Evolutionary conservation across 2,888 invertebrate species (phyloP).

Genomic region (Vandiemenella viatica): DNA sequence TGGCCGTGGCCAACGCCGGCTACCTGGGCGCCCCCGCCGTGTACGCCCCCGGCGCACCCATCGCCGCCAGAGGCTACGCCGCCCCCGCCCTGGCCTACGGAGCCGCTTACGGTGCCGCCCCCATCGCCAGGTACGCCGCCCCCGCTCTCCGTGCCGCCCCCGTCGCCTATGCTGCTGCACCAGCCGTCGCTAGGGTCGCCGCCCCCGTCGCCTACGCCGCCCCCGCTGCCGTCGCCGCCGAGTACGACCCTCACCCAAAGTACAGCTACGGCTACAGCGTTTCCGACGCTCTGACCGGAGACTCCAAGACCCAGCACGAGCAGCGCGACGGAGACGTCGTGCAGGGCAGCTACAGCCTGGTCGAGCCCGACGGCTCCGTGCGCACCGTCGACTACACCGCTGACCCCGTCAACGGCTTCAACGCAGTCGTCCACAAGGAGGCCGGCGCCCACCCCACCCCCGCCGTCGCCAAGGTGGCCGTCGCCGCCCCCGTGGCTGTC

Average conservation of each 20-base stretch:
- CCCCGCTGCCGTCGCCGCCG: neutral
- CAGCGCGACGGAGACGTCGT: neutral
- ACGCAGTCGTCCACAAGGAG: neutral
- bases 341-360: neutral
- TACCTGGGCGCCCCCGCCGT: conserved; percentile 10
- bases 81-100: neutral
- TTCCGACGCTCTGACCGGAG: neutral
- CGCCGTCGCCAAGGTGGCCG: neutral
- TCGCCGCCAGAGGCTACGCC: conserved; percentile 6
- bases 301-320: neutral
- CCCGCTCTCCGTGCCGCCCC: neutral
- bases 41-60: conserved; percentile 5
- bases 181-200: neutral
- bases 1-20: conserved; percentile 21
- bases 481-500: neutral
- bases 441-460: neutral
- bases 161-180: neutral
- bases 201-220: neutral
- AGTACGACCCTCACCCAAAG: neutral
- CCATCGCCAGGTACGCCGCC: conserved; percentile 2
- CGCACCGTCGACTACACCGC: neutral
- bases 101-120: neutral
- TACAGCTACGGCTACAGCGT: neutral
- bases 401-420: neutral
- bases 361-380: neutral